Evolutionary conservation across 2,113 vertebrate genomes (phyloP).

Genomic region (Herpetotheres cachinnans): DNA sequence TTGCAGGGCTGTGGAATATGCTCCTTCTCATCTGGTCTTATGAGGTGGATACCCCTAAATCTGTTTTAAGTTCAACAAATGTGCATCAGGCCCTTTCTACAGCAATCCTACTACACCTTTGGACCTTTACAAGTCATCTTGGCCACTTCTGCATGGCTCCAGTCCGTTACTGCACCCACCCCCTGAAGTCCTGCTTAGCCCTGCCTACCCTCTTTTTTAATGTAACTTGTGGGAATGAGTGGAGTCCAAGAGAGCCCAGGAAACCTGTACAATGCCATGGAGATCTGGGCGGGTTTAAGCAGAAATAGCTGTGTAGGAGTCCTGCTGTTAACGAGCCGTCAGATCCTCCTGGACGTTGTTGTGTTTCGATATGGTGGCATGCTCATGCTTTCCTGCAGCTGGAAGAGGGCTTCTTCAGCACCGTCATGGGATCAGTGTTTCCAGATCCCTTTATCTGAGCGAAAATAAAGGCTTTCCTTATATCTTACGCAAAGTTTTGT

Average conservation of each 20-base stretch:
- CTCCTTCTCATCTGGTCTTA: neutral
- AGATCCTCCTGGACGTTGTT: neutral
- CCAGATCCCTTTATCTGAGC: neutral
- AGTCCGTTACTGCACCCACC: accelerated
- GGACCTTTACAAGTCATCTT: neutral
- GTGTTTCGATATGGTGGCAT: neutral
- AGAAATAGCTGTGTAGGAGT: neutral
- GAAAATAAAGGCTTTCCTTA: neutral
- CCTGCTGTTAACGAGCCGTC: neutral
- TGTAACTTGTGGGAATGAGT: neutral
- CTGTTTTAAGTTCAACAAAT: neutral
- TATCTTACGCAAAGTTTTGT: neutral
- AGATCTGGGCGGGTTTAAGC: neutral
- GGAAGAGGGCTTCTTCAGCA: neutral
- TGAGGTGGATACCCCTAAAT: neutral
- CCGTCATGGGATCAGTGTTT: neutral
- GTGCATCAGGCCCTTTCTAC: neutral
- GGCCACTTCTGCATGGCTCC: neutral
- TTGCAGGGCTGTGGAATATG: neutral
- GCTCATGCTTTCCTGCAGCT: neutral
- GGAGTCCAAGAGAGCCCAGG: neutral
- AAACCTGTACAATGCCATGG: neutral
- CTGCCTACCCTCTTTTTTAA: neutral
- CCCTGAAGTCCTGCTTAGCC: neutral
- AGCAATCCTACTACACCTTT: neutral